These are phyloP conservation scores for Cephus spinipes DNA, from an alignment of 2,888 invertebrate species.

Conservation along the genomic window DNA sequence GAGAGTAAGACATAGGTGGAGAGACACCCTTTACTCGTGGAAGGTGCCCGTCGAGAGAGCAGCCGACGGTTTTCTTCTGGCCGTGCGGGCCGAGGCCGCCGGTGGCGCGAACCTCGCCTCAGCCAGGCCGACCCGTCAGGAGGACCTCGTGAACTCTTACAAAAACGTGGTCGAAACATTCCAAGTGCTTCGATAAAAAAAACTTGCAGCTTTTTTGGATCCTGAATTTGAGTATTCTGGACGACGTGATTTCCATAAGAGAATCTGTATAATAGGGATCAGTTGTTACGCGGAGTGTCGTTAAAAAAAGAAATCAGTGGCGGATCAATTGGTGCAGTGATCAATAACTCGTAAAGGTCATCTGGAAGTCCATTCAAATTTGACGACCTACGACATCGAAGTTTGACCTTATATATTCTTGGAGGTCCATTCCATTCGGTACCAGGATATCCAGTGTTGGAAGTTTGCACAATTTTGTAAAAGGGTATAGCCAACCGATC, in stretches of 20 bases:
- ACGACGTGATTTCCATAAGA: background rate
- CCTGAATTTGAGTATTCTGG: background rate
- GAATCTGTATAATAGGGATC: background rate
- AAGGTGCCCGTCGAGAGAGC: conserved; percentile 9
- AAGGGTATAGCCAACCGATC: background rate
- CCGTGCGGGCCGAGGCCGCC: conserved; percentile 22
- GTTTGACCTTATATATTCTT: background rate
- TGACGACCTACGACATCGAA: background rate
- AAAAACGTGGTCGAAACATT: background rate
- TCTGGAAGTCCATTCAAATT: background rate
- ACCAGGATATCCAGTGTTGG: background rate
- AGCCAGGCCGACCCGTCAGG: background rate
- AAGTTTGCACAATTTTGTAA: background rate
- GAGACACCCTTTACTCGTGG: conserved; percentile 4
- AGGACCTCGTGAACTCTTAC: background rate
- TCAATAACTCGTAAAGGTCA: background rate
- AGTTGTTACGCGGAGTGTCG: background rate
- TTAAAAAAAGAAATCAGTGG: background rate
- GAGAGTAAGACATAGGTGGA: conserved; percentile 8
- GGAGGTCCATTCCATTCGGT: background rate
- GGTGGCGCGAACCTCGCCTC: background rate
- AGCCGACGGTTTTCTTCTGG: conserved; percentile 18
- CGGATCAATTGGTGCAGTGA: background rate
- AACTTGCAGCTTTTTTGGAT: background rate
- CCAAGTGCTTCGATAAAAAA: background rate